phyloP scores from a whole-genome alignment of 2,888 invertebrate species.

The Cheilosia variabilis region DNA sequence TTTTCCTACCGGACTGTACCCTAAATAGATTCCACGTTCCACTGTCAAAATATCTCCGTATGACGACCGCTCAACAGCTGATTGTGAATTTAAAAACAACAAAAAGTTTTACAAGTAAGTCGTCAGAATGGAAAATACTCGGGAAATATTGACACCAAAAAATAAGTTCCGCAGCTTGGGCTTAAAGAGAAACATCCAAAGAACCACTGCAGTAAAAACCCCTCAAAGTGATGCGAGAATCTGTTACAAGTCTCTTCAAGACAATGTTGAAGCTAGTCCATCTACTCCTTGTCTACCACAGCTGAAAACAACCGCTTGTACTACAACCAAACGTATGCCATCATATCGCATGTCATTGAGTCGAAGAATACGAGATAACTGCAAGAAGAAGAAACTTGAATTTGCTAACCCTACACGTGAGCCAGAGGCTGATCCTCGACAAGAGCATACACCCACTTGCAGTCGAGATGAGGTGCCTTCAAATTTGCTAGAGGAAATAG shows the following conservation, averaged over 20 bases:
- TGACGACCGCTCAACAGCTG: too few relatives aligned
- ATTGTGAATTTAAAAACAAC: neutral
- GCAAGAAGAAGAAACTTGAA: conserved; percentile 71
- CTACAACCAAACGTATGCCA: conserved; percentile 76
- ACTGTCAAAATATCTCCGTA: too few relatives aligned
- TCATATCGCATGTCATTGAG: conserved; percentile 77
- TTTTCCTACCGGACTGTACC: too few relatives aligned
- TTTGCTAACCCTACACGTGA: neutral
- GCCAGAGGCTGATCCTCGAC: neutral
- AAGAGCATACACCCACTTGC: neutral
- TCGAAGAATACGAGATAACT: conserved; percentile 67
- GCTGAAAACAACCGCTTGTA: conserved; percentile 1
- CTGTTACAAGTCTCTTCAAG: conserved; percentile 61
- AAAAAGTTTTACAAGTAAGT: neutral
- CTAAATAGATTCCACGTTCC: too few relatives aligned
- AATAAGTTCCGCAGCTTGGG: conserved; percentile 51
- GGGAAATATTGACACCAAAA: conserved; percentile 53
- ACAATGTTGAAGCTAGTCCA: conserved; percentile 36
- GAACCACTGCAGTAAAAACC: conserved; percentile 9
- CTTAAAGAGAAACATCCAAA: conserved; percentile 32
- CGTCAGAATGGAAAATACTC: conserved; percentile 13
- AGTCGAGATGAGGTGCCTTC: neutral
- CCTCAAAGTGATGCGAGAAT: conserved; percentile 72
- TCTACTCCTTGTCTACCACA: conserved; percentile 60
- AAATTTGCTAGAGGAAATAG: conserved; percentile 55